These are phyloP conservation scores for Malacoctenus gilli DNA, from an alignment of 2,797 vertebrate genomes.

Conservation along the genomic window DNA sequence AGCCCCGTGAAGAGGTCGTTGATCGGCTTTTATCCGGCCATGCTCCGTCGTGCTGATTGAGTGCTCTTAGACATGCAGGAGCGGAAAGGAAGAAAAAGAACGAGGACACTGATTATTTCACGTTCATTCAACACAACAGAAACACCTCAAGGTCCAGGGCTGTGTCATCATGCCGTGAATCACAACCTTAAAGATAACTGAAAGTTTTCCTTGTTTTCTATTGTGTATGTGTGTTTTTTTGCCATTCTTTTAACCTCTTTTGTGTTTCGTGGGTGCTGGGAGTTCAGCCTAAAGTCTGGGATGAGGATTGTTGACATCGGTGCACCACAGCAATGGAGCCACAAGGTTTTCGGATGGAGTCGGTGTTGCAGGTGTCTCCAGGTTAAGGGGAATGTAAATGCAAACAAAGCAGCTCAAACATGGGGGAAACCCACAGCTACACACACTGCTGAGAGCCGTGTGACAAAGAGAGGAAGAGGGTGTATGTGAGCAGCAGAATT, in stretches of 20 bases:
- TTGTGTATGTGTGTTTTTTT: too few species aligned
- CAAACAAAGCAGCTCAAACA: slow-evolving; percentile 67
- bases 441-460: slow-evolving; percentile 52
- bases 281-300: too few species aligned
- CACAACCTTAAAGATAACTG: slow-evolving; percentile 40
- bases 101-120: slow-evolving; percentile 18
- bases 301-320: slow-evolving; percentile 10
- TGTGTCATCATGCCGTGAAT: slow-evolving; percentile 51
- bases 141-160: slow-evolving; percentile 34
- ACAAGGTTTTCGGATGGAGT: too few species aligned
- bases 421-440: slow-evolving; percentile 42
- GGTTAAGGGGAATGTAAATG: slow-evolving; percentile 78
- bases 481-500: background rate
- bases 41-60: slow-evolving; percentile 20
- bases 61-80: slow-evolving; percentile 12
- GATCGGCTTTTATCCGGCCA: slow-evolving; percentile 17
- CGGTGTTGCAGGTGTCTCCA: slow-evolving; percentile 75
- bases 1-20: slow-evolving; percentile 26
- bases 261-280: too few species aligned
- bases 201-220: too few species aligned
- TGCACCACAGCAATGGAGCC: slow-evolving; percentile 41
- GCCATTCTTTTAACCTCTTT: too few species aligned
- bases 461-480: slow-evolving; percentile 4
- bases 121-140: slow-evolving; percentile 40
- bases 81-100: slow-evolving; percentile 38